Percentiles rank a stretch among this genome's conserved stretches.
These are phyloP conservation scores for Petroica traversi DNA, from an alignment of 2,113 vertebrate genomes.

Conservation along the genomic window DNA sequence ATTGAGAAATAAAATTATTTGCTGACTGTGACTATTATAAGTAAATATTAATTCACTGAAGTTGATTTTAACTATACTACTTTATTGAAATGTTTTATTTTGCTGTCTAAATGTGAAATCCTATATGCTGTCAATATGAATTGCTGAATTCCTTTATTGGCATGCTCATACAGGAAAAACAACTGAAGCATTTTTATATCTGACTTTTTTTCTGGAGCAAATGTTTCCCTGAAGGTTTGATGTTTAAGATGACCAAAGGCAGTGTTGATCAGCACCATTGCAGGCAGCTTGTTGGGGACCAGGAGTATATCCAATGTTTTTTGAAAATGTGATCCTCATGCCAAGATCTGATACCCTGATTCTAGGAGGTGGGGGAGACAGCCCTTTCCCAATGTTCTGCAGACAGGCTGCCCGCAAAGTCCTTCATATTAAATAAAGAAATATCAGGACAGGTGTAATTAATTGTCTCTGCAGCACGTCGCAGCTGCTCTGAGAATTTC, in stretches of 20 bases:
- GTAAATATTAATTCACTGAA: neutral
- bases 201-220: neutral
- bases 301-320: neutral
- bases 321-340: neutral
- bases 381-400: neutral
- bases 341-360: neutral
- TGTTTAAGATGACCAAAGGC: neutral
- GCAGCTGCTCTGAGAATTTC: neutral
- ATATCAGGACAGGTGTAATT: neutral
- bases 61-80: neutral
- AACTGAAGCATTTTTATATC: neutral
- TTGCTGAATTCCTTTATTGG: neutral
- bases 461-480: neutral
- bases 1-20: neutral
- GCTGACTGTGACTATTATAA: neutral
- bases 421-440: neutral
- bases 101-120: neutral
- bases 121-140: neutral
- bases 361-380: neutral
- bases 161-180: neutral
- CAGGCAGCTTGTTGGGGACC: neutral
- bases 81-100: neutral
- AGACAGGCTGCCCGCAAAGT: neutral
- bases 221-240: neutral
- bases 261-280: rapidly evolving